Base-by-base conservation (phyloP, 37 sponge, comb jelly and placozoan genomes). In the Lycopodina hypogea region DNA sequence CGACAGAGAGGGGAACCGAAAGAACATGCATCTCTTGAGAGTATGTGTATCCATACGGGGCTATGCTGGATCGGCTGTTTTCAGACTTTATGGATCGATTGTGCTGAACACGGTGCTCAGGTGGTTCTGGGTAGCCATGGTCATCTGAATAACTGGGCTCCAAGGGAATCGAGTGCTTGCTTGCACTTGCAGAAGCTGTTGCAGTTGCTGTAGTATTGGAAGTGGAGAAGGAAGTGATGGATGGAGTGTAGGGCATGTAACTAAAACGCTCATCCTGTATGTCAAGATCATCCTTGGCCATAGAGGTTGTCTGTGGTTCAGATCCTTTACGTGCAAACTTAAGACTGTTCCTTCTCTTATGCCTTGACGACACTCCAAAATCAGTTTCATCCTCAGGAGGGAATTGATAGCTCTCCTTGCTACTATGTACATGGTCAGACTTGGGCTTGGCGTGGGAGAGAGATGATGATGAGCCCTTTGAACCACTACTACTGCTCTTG, bases 221-320 rank as follows among this genome's bases (percentile, higher is more conserved):
- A 9, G 48, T 9, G 48, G 48, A 12, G 8, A 45, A 4, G 8
- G 8, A 12, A 1, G 61, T 58, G 32, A 17, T 15, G n/a, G n/a
- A n/a, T 21, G 30, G 53, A 17, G 60, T 14, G 9, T 56, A 63
- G 19, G 87, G 81, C 51, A 73, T 69, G 77, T 87, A 87, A 53
- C 69, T 76, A 35, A 56, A 60, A 72, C 87, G 75, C 68, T 87
- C 87, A 42, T 70, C 84, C 57, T 33, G 30, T 15, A 68, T 42
- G 28, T 67, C 53, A 17, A 65, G 30, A 59, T 59, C 70, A 1
- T 70, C 60, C 7, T 60, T 36, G 12, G 41, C 32, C 33, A 68
- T 39, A 39, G 61, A 65, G n/a, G 68, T 55, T 0, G 69, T 57
- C 57, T 76, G 84, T 23, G 72, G 87, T 3, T 70, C 86, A 50